A percentile compares a stretch with the other conserved stretches of the same genome.
Conservation (phyloP, 2,888 invertebrate genomes). For the Lochmaea crataegi region DNA sequence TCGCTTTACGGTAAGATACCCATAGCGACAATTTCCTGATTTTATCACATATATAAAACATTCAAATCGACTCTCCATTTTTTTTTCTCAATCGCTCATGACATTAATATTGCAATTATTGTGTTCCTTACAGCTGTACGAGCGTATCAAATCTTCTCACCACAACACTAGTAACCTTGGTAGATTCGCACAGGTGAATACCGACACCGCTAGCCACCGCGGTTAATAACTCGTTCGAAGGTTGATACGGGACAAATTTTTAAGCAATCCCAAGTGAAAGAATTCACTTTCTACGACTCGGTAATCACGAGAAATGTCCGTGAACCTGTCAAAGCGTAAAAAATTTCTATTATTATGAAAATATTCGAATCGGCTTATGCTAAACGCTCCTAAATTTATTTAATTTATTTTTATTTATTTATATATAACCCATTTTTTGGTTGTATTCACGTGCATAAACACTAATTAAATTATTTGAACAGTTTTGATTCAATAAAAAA, state of each 20-base stretch:
- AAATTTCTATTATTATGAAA: not conserved
- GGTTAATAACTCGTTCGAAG: not conserved
- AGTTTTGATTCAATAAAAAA: no score
- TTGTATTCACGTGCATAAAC: no score
- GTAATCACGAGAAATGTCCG: not conserved
- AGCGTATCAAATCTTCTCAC: not conserved
- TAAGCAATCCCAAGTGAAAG: not conserved
- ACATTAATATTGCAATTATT: constrained; percentile 1
- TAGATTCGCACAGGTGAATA: constrained; percentile 10
- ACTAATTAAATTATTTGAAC: no score
- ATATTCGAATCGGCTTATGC: not conserved
- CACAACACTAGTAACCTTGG: constrained; percentile 4
- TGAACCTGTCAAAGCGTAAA: constrained; percentile 6
- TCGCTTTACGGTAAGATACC: no score
- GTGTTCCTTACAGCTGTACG: not conserved
- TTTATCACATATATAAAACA: not conserved
- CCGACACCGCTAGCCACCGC: not conserved
- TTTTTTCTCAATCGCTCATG: not conserved
- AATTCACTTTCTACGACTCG: not conserved
- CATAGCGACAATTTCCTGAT: not conserved
- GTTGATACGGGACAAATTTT: constrained; percentile 1
- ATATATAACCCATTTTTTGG: no score
- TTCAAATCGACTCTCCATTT: not conserved
- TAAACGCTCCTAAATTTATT: no score
- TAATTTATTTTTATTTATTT: no score